Evolutionary conservation across 2,797 vertebrate species (phyloP).

Genomic region (Picus viridis): DNA sequence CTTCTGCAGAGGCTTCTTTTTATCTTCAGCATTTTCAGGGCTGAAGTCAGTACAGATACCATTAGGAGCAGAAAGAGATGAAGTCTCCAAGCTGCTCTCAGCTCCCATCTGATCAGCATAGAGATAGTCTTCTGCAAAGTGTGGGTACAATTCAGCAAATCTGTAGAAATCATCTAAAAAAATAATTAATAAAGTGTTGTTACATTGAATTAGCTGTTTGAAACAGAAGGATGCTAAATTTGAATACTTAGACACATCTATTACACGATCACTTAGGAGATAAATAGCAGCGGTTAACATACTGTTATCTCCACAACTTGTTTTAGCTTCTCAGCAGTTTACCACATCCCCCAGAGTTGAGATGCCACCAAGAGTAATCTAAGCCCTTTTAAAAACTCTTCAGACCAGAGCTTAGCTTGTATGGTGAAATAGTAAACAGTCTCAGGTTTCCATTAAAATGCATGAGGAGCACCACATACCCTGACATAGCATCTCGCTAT

Average conservation of each 20-base stretch:
- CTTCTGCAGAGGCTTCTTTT: slow-evolving; percentile 78
- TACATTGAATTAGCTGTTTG: slow-evolving; percentile 42
- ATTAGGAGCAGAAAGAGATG: slow-evolving; percentile 80
- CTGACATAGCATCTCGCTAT: not conserved
- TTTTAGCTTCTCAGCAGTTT: slow-evolving; percentile 19
- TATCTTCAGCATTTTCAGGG: slow-evolving; percentile 74
- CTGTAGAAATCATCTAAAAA: slow-evolving; percentile 87
- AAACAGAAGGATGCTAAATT: slow-evolving; percentile 54
- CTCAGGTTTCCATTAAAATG: slow-evolving; percentile 7
- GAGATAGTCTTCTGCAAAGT: slow-evolving; percentile 90
- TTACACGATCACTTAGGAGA: slow-evolving; percentile 17
- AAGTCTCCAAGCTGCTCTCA: slow-evolving; percentile 69
- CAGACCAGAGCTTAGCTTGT: not conserved
- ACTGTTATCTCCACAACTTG: not conserved
- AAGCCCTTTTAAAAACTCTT: not conserved
- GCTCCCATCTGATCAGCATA: slow-evolving; percentile 81
- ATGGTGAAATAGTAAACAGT: not conserved
- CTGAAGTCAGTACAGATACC: slow-evolving; percentile 97
- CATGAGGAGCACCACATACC: not conserved
- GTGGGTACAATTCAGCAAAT: slow-evolving; percentile 85
- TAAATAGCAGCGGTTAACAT: slow-evolving; percentile 51
- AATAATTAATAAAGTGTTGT: not conserved
- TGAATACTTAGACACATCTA: slow-evolving; percentile 21
- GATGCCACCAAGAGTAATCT: not conserved
- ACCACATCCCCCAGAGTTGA: not conserved